These are phyloP conservation scores for Corynorhinus townsendii DNA, from an alignment of 2,113 vertebrate genomes.

Conservation along the genomic window DNA sequence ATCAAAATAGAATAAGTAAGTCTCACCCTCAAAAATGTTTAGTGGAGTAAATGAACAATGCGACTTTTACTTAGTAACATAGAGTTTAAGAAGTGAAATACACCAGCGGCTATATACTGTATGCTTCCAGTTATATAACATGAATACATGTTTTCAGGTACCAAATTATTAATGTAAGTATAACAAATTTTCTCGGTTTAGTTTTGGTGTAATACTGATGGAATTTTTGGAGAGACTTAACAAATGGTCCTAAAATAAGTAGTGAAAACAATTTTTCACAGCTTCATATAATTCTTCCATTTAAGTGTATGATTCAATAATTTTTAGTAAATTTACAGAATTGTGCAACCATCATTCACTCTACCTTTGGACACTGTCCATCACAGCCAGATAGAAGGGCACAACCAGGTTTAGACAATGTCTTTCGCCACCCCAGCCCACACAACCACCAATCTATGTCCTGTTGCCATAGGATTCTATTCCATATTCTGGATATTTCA, in stretches of 20 bases:
- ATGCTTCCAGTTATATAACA: background rate
- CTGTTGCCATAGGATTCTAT: background rate
- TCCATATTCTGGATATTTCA: background rate
- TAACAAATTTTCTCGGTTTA: background rate
- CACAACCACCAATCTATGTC: background rate
- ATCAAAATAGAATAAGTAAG: background rate
- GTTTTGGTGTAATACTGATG: background rate
- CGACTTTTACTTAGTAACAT: background rate
- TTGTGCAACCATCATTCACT: background rate
- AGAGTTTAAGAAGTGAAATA: background rate
- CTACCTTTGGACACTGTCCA: background rate
- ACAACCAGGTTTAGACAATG: rapidly evolving
- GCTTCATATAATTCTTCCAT: background rate
- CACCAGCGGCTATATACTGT: background rate
- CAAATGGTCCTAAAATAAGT: background rate
- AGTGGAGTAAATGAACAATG: background rate
- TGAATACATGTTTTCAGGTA: background rate
- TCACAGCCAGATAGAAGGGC: background rate
- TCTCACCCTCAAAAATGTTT: background rate
- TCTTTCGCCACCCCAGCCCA: rapidly evolving
- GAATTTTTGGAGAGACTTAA: background rate
- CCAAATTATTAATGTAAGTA: background rate
- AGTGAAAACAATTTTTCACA: background rate
- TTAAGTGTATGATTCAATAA: background rate
- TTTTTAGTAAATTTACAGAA: background rate